phyloP scores from a whole-genome alignment of 2,888 invertebrate genomes.

The Caenorhabditis wallacei region DNA sequence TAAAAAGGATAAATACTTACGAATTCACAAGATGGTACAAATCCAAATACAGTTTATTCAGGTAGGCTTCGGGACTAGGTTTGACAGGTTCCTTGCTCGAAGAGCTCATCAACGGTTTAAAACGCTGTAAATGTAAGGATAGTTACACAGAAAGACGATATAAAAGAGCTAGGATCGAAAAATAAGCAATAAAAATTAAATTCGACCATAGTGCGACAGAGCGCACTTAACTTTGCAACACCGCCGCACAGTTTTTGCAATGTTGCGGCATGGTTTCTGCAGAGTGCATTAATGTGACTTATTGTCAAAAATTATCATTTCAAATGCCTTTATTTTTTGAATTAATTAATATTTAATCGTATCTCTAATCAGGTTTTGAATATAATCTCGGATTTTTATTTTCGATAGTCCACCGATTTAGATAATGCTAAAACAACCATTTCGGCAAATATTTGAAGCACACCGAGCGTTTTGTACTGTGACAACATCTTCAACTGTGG shows the following conservation, averaged over 20 bases:
- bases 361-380: too few species aligned
- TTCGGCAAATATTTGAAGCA: neutral
- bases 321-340: neutral
- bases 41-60: slow-evolving; percentile 67
- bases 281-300: neutral
- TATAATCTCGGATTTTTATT: too few species aligned
- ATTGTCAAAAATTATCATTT: neutral
- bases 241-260: slow-evolving; percentile 24
- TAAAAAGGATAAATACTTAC: slow-evolving; percentile 51
- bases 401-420: too few species aligned
- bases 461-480: neutral
- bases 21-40: slow-evolving; percentile 64
- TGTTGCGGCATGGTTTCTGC: slow-evolving; percentile 13
- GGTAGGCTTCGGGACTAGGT: slow-evolving; percentile 39
- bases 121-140: neutral
- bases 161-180: too few species aligned
- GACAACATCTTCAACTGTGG: neutral
- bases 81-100: slow-evolving; percentile 28
- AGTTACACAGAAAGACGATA: too few species aligned
- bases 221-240: slow-evolving; percentile 33
- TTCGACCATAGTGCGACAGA: slow-evolving; percentile 9
- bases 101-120: slow-evolving; percentile 51
- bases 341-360: too few species aligned
- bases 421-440: neutral
- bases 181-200: slow-evolving; percentile 24